Base-by-base conservation (phyloP, 1,140 invertebrate genomes). In the Rhagoletis zephyria region DNA sequence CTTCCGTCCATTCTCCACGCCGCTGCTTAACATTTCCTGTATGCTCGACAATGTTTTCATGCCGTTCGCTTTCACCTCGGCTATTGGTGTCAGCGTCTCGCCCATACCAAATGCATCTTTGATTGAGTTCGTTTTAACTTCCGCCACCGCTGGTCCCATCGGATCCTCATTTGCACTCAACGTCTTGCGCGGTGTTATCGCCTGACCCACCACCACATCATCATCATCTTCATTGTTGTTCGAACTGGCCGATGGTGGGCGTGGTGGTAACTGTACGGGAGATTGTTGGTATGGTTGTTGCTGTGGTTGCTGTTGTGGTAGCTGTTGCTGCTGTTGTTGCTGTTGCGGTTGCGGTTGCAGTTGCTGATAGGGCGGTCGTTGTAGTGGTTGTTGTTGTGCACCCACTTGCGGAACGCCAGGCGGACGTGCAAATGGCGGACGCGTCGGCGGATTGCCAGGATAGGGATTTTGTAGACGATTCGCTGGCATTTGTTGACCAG, bases 281-380 rank as follows among this genome's bases (percentile, higher is more conserved):
- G 45, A 88, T 61, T 87, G 88, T 51, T 64, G 89, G 42, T 74
- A 87, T 64, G 86, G 87, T 1, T 87, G 81, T 7, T 63, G 67
- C 5, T 64, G 85, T 16, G 40, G 70, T 16, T 6, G 9, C 2
- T 12, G 42, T 51, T n/a, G 48, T 51, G n/a, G 74, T 6, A 85
- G 89, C 10, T 42, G 88, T 30, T 85, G 88, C 19, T 89, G 88
- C n/a, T 88, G 87, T 1, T 88, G 90, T 16, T 85, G 90, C 7
- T 87, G 90, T 12, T 87, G 87, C 30, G 89, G 90, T 4, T 87
- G 89, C 12, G 87, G 81, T 94, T 95, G 92, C 94, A 96, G 90
- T 96, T 95, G 90, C 95, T 96, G 92, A 95, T 95, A 64, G 95
- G 77, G 86, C 85, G 86, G 87, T 1, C 48, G 85, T 42, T 81